These are phyloP conservation scores for Melanostoma scalare DNA, from an alignment of 2,888 invertebrate species.

Conservation along the genomic window DNA sequence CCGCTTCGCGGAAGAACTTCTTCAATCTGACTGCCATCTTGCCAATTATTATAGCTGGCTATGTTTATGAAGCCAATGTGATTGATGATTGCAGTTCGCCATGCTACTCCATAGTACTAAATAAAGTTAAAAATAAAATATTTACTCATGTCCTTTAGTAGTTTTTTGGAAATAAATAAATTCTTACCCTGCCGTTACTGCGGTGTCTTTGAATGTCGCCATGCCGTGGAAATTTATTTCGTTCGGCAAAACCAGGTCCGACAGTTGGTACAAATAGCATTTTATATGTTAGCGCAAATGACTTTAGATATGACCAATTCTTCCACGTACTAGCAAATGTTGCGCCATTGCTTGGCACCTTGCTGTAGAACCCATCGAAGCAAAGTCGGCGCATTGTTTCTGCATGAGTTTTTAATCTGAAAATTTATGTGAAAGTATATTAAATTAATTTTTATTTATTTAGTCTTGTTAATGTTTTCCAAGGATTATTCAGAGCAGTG, in stretches of 20 bases:
- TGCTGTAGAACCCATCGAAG: conserved; percentile 86
- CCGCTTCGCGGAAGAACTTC: conserved; percentile 82
- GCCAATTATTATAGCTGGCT: conserved; percentile 90
- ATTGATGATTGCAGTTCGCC: conserved; percentile 84
- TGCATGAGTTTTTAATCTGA: conserved; percentile 82
- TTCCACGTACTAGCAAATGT: conserved; percentile 86
- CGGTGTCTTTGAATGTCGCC: conserved; percentile 81
- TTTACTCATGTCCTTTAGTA: neutral
- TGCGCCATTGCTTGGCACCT: conserved; percentile 86
- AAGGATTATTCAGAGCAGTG: no score
- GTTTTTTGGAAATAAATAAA: neutral
- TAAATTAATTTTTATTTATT: neutral
- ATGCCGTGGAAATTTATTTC: conserved; percentile 82
- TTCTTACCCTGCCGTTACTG: conserved; percentile 80
- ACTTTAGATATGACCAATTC: conserved; percentile 84
- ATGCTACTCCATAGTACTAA: conserved; percentile 85
- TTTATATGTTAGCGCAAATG: conserved; percentile 84
- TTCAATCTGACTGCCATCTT: conserved; percentile 89
- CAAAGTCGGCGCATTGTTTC: conserved; percentile 83
- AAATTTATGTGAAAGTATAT: conserved; percentile 15
- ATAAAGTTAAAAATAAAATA: conserved; percentile 19
- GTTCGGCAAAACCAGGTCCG: conserved; percentile 88
- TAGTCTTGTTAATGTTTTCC: no score
- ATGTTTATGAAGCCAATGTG: conserved; percentile 85
- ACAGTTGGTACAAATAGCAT: conserved; percentile 87